These are phyloP conservation scores for Oostethus manadensis DNA, from an alignment of 2,113 vertebrate species.

Conservation along the genomic window DNA sequence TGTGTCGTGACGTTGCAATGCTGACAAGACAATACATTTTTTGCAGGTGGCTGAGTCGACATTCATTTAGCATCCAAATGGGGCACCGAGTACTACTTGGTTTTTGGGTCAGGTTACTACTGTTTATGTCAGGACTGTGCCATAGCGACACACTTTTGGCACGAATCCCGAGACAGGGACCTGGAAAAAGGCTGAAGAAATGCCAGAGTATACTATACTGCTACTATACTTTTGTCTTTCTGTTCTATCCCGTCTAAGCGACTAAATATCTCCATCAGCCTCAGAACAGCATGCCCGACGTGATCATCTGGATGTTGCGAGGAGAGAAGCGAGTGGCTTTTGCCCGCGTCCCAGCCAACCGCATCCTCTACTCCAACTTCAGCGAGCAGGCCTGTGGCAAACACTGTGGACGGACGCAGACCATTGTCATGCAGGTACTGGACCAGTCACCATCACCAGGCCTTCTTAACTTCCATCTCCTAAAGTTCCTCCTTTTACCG, in stretches of 20 bases:
- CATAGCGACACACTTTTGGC: too few relatives aligned
- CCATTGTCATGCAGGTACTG: constrained; percentile 87
- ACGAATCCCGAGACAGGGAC: too few relatives aligned
- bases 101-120: too few relatives aligned
- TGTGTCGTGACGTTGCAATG: too few relatives aligned
- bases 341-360: constrained; percentile 84
- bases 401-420: constrained; percentile 86
- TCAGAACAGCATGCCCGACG: constrained; percentile 95
- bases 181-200: too few relatives aligned
- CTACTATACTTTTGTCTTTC: background rate
- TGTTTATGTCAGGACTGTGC: too few relatives aligned
- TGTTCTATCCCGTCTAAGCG: background rate
- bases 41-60: too few relatives aligned
- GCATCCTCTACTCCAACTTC: constrained; percentile 81
- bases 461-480: background rate
- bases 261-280: constrained; percentile 67
- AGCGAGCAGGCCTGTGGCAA: constrained; percentile 81
- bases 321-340: constrained; percentile 90
- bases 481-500: background rate
- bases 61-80: too few relatives aligned
- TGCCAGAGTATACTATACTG: background rate
- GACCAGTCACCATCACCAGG: background rate
- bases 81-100: too few relatives aligned
- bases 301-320: constrained; percentile 96
- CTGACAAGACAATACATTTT: too few relatives aligned